These are phyloP conservation scores for Podarcis cretensis DNA, from an alignment of 2,113 vertebrate species.

Conservation along the genomic window DNA sequence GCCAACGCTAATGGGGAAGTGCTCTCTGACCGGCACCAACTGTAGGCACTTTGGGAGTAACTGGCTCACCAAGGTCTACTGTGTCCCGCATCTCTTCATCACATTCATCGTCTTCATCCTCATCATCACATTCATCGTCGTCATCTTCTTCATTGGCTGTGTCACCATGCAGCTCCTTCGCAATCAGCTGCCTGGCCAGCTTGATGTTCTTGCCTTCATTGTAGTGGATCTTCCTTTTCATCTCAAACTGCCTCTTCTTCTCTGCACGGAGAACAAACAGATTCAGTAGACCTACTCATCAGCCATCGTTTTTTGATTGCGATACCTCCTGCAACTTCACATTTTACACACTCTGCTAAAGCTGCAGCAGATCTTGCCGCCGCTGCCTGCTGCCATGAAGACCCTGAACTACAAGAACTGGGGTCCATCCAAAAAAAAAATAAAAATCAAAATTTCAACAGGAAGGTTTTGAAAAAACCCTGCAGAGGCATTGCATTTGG, in stretches of 20 bases:
- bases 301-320: neutral
- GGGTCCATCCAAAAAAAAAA: neutral
- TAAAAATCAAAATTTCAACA: neutral
- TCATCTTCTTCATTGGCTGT: conserved; percentile 81
- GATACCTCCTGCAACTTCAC: neutral
- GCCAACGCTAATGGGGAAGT: too few species aligned
- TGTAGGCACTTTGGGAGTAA: neutral
- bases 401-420: neutral
- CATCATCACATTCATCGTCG: conserved; percentile 61
- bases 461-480: neutral
- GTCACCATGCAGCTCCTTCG: conserved; percentile 87
- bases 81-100: conserved; percentile 87
- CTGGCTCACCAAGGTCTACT: conserved; percentile 73
- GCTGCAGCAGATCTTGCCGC: neutral
- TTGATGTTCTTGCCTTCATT: conserved; percentile 97
- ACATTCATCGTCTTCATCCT: conserved; percentile 14
- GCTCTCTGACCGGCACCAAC: too few species aligned
- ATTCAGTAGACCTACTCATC: neutral
- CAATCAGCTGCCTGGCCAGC: conserved; percentile 93
- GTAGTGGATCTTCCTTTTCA: conserved; percentile 98
- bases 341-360: neutral
- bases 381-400: too few species aligned
- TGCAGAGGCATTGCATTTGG: neutral
- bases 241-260: conserved; percentile 94
- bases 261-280: conserved; percentile 68